Evolutionary conservation across 2,888 invertebrate genomes (phyloP).

Genomic region (Gerosis bhagava): DNA sequence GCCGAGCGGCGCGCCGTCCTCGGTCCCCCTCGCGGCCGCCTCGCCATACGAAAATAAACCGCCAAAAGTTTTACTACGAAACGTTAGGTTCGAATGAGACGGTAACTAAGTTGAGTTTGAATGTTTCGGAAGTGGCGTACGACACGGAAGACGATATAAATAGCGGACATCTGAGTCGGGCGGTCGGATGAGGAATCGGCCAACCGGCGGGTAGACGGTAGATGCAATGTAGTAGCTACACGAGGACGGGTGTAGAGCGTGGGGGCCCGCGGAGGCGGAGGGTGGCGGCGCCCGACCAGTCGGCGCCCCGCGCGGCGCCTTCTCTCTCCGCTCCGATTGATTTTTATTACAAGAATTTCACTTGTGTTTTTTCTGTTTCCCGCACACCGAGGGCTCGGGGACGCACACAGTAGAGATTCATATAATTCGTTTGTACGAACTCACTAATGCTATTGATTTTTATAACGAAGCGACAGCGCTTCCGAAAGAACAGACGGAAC

Average conservation of each 20-base stretch:
- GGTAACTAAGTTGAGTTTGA: constrained; percentile 31
- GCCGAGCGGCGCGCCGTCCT: constrained; percentile 46
- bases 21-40: constrained; percentile 26
- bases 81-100: constrained; percentile 25
- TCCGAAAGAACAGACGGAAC: constrained; percentile 30
- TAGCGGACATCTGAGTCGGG: constrained; percentile 23
- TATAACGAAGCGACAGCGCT: constrained; percentile 69
- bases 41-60: constrained; percentile 19
- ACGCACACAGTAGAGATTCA: constrained; percentile 74
- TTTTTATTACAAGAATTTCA: constrained; percentile 83
- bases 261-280: constrained; percentile 40
- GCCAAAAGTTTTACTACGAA: constrained; percentile 16
- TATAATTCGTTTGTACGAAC: constrained; percentile 81
- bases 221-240: constrained; percentile 61
- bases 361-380: constrained; percentile 75
- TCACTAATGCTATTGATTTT: constrained; percentile 82
- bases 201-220: too few relatives aligned
- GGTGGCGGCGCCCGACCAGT: constrained; percentile 62
- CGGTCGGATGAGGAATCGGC: too few relatives aligned
- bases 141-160: constrained; percentile 29
- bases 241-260: too few relatives aligned
- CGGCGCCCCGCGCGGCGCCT: constrained; percentile 76
- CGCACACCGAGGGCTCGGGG: constrained; percentile 63
- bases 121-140: constrained; percentile 33
- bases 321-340: constrained; percentile 81